Base-by-base conservation (phyloP, 2,888 invertebrate species). In the Chesias legatella region DNA sequence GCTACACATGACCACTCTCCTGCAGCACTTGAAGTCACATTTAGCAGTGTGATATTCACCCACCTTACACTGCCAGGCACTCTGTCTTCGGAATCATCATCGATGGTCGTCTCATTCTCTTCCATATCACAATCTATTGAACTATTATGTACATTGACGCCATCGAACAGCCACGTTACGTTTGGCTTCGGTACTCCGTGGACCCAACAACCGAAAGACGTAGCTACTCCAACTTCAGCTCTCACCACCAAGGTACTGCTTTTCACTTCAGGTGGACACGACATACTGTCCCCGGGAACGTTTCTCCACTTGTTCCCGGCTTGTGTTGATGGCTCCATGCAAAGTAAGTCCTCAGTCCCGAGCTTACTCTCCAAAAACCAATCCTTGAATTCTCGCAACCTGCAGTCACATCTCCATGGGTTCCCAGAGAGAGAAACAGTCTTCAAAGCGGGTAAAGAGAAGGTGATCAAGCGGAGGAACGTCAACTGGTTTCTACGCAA, bases 381-480 rank as follows among this genome's bases (percentile, higher is more conserved):
- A 57, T 92, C 92, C 43, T 96, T 92, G 60, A 97, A 95, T 43
- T 93, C 93, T 34, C 95, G 91, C 43, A 97, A 79, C 51, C 94
- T 91, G 76, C 97, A 97, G 73, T 97, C 96, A 74, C 97, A 97
- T 64, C 91, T 91, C 97, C 97, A 97, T 3, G 94, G 95, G 76
- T 97, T 97, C 20, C 94, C 94, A 51, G 95, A 94, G 35, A 97
- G 77, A 7, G 92, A 91, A 21, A 97, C 88, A 1, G 95, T 94
- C 79, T 95, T 96, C 44, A 97, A 88, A 58, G 93, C 93, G 24
- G 92, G 90, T 66, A 95, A 90, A 46, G 93, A 93, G 73, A 93
- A 86, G 22, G 86, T 85, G 73, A 79, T 83, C 80, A 85, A 77
- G 88, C 82, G 88, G 73, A 91, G 78, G 76, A 86, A 84, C 75